A percentile compares a stretch with the other conserved stretches of the same genome.
Conservation (phyloP, 2,888 invertebrate species). For the Drosophila diplacantha region DNA sequence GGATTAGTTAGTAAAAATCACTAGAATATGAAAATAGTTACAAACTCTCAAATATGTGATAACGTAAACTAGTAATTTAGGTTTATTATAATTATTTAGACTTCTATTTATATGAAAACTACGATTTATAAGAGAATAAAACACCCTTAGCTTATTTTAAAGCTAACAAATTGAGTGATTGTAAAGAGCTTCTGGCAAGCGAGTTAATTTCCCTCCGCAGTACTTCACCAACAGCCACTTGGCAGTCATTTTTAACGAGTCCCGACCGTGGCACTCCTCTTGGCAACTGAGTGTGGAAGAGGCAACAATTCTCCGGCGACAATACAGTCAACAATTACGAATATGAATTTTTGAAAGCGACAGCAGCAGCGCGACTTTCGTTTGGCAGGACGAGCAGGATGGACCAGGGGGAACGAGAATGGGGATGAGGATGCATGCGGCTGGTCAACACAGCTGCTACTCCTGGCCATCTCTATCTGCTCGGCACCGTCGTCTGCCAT, state of each 20-base stretch:
- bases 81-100: neutral
- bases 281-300: conserved; percentile 42
- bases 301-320: conserved; percentile 53
- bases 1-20: neutral
- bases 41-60: too few relatives aligned
- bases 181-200: neutral
- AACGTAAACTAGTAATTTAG: neutral
- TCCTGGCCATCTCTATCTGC: conserved; percentile 19
- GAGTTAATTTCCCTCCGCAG: conserved; percentile 13
- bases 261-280: conserved; percentile 42
- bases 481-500: neutral
- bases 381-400: conserved; percentile 28
- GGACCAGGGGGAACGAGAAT: neutral
- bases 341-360: conserved; percentile 72
- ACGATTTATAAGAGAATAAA: neutral
- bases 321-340: conserved; percentile 73
- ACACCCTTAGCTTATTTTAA: neutral
- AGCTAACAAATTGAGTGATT: neutral
- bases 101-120: neutral
- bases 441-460: conserved; percentile 64
- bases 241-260: conserved; percentile 33
- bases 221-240: conserved; percentile 11
- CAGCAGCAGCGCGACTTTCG: conserved; percentile 52
- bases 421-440: conserved; percentile 30
- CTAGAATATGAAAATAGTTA: too few relatives aligned